A percentile compares a stretch with the other conserved stretches of the same genome.
These are phyloP conservation scores for Latrodectus hesperus DNA, from an alignment of 2,888 invertebrate genomes.

Conservation along the genomic window DNA sequence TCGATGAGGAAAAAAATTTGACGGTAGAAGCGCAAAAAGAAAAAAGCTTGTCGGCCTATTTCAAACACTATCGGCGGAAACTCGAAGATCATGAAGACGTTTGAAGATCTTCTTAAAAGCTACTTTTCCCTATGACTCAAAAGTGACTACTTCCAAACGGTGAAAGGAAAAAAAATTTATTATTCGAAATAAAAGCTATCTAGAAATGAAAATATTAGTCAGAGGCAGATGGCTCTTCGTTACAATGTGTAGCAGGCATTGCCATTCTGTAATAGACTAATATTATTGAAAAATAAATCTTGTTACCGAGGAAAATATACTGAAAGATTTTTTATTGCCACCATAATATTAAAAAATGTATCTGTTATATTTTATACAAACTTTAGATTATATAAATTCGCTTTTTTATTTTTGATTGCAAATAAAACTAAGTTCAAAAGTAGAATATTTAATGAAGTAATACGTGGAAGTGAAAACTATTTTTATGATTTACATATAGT, in stretches of 20 bases:
- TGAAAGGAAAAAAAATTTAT: slow-evolving; percentile 6
- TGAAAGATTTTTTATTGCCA: too few relatives aligned
- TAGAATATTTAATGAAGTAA: too few relatives aligned
- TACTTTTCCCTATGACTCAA: slow-evolving; percentile 12
- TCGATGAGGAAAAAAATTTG: not conserved
- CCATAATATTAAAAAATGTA: too few relatives aligned
- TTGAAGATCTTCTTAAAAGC: slow-evolving; percentile 8
- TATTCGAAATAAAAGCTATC: slow-evolving; percentile 20
- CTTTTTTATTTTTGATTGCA: too few relatives aligned
- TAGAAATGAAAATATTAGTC: slow-evolving; percentile 44
- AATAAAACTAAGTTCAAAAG: too few relatives aligned
- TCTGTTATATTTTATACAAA: too few relatives aligned
- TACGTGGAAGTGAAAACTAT: too few relatives aligned
- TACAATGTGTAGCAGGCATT: not conserved
- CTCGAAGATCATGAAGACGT: slow-evolving; percentile 11
- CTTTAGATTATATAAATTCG: too few relatives aligned
- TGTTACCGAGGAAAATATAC: too few relatives aligned
- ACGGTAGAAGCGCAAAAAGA: not conserved
- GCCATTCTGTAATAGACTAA: not conserved
- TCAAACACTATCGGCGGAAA: slow-evolving; percentile 37
- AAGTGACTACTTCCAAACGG: slow-evolving; percentile 11
- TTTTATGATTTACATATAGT: too few relatives aligned
- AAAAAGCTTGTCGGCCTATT: not conserved
- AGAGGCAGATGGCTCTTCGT: slow-evolving; percentile 44
- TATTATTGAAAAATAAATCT: not conserved